phyloP scores from a whole-genome alignment of 2,113 vertebrate species.

The Felis chaus region DNA sequence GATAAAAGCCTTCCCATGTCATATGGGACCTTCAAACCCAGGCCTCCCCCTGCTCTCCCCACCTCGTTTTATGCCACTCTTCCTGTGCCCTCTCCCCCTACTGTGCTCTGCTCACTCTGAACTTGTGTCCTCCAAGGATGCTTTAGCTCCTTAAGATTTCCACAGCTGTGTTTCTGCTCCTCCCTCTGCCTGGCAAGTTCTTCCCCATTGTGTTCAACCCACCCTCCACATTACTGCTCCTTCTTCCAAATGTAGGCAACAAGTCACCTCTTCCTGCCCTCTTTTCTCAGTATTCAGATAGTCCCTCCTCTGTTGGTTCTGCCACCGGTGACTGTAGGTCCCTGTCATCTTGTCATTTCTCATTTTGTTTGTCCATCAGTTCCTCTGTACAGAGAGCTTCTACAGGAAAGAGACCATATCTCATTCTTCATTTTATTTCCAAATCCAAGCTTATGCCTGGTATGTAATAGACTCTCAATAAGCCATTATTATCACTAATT shows the following conservation, averaged over 20 bases:
- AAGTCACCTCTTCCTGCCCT: neutral
- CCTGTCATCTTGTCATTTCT: neutral
- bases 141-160: neutral
- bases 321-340: neutral
- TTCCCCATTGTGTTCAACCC: neutral
- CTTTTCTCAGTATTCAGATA: neutral
- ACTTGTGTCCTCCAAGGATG: neutral
- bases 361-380: neutral
- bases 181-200: neutral
- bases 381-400: neutral
- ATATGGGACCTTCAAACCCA: neutral
- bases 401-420: neutral
- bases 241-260: neutral
- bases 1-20: neutral
- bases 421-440: neutral
- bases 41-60: neutral
- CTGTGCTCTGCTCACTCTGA: rapidly evolving
- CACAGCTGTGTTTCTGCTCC: neutral
- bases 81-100: rapidly evolving
- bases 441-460: neutral
- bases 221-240: neutral
- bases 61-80: rapidly evolving
- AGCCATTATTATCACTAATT: neutral
- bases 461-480: neutral
- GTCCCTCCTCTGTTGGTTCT: neutral